phyloP scores from a whole-genome alignment of 2,888 invertebrate species.

The Chromoteleia sp. region DNA sequence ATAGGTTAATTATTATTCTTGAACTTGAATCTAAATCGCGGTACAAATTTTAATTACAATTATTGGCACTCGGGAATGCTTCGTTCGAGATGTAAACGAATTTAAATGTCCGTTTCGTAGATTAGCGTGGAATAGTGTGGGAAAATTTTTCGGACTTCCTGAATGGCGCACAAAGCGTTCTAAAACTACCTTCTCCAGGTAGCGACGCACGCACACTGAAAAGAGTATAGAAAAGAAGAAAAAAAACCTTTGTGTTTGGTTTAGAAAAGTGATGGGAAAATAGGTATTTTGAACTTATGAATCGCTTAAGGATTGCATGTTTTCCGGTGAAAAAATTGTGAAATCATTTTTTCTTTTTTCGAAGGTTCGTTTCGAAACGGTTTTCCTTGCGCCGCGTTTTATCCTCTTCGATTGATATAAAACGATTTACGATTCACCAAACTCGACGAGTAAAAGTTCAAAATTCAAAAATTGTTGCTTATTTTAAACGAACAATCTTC shows the following conservation, averaged over 20 bases:
- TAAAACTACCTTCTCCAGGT: conserved; percentile 35
- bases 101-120: conserved; percentile 29
- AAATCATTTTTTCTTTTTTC: conserved; percentile 1
- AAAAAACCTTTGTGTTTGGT: conserved; percentile 55
- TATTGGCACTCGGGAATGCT: too few relatives aligned
- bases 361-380: too few relatives aligned
- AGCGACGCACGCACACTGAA: conserved; percentile 27
- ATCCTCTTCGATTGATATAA: too few relatives aligned
- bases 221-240: conserved; percentile 30
- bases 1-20: too few relatives aligned
- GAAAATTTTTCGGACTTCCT: conserved; percentile 51
- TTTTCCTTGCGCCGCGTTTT: too few relatives aligned
- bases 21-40: too few relatives aligned
- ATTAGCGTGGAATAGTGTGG: conserved; percentile 46
- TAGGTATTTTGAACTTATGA: conserved; percentile 17
- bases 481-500: too few relatives aligned
- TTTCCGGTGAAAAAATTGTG: conserved; percentile 18
- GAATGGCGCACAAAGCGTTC: conserved; percentile 57
- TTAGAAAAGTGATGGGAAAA: conserved; percentile 54
- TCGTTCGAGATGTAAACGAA: neutral
- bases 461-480: too few relatives aligned
- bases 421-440: too few relatives aligned
- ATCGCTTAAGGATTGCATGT: conserved; percentile 26
- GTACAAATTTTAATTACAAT: too few relatives aligned
- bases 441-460: too few relatives aligned